Evolutionary conservation across 2,113 vertebrate genomes (phyloP).

Genomic region (Chamaetylas fuelleborni): DNA sequence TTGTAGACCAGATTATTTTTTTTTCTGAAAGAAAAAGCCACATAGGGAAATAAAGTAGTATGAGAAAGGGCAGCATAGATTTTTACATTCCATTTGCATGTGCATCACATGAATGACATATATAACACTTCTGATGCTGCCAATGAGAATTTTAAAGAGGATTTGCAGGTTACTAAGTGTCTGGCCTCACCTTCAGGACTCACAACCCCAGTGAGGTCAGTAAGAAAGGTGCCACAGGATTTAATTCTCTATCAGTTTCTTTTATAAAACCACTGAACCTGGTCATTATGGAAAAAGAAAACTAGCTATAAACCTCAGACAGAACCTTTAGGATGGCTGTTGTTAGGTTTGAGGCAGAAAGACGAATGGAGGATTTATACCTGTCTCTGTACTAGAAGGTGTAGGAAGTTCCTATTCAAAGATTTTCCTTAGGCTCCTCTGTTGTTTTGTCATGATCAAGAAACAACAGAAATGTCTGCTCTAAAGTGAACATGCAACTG

Average conservation of each 20-base stretch:
- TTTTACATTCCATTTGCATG: background rate
- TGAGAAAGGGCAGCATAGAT: background rate
- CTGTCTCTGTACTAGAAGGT: background rate
- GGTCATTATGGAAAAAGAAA: background rate
- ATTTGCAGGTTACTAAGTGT: background rate
- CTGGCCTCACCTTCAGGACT: background rate
- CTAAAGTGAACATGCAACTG: background rate
- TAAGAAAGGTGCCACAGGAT: background rate
- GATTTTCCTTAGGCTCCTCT: background rate
- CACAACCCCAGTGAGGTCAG: background rate
- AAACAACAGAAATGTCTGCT: background rate
- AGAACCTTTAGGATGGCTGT: background rate
- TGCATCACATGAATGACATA: background rate
- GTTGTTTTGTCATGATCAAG: background rate
- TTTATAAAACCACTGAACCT: background rate
- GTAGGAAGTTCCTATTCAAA: background rate
- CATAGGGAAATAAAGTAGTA: background rate
- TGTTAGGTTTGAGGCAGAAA: background rate
- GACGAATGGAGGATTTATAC: background rate
- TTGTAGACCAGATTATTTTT: background rate
- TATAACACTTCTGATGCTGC: background rate
- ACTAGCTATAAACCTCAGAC: background rate
- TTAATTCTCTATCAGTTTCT: background rate
- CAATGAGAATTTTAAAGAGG: background rate
- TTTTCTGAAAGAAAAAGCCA: background rate